These are phyloP conservation scores for Brachionus asplanchnoidis DNA, from an alignment of 1,140 invertebrate species.

Conservation along the genomic window DNA sequence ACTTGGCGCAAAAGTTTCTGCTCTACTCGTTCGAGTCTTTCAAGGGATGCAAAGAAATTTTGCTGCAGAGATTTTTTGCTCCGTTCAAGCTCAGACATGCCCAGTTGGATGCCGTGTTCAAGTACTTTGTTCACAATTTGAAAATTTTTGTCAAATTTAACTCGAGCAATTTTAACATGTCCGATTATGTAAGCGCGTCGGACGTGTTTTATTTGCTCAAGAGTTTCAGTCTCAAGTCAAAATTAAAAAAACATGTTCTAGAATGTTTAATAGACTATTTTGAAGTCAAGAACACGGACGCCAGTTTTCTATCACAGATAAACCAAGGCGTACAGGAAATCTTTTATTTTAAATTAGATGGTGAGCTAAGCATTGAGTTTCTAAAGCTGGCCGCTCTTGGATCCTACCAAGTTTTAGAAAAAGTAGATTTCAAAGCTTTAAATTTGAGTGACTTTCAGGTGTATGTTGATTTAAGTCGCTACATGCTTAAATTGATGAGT, in stretches of 20 bases:
- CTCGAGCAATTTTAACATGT: background rate
- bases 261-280: background rate
- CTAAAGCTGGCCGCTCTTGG: background rate
- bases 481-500: background rate
- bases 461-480: background rate
- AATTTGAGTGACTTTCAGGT: background rate
- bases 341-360: background rate
- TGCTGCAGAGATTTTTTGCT: background rate
- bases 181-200: background rate
- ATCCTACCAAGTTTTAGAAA: background rate
- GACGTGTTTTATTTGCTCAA: slow-evolving; percentile 5
- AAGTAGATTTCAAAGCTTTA: background rate
- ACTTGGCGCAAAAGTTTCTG: background rate
- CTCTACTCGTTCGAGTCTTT: background rate
- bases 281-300: background rate
- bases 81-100: background rate
- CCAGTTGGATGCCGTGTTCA: background rate
- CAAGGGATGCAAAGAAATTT: background rate
- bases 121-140: background rate
- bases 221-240: background rate
- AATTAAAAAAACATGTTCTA: background rate
- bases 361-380: background rate
- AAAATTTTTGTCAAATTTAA: background rate
- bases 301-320: background rate
- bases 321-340: background rate